Percentiles rank a stretch among this genome's conserved stretches.
These are phyloP conservation scores for Drosophila sturtevanti DNA, from an alignment of 1,140 invertebrate species.

Conservation along the genomic window DNA sequence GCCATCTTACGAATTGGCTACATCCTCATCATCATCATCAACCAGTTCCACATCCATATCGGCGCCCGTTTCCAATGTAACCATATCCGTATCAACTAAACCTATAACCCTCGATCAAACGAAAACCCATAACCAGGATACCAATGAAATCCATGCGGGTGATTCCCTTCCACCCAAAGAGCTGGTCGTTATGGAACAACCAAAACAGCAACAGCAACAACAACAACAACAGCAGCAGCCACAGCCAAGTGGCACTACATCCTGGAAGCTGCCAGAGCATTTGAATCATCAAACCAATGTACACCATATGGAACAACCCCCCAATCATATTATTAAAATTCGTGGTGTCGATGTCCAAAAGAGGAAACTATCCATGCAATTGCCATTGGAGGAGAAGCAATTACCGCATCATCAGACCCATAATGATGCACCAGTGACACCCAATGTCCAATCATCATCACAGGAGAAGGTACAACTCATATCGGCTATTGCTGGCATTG, in stretches of 20 bases:
- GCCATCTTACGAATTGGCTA: conserved; percentile 60
- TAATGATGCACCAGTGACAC: conserved; percentile 14
- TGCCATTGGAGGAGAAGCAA: conserved; percentile 57
- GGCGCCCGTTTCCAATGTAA: conserved; percentile 54
- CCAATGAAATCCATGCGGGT: conserved; percentile 22
- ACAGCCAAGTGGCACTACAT: background rate
- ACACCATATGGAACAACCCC: background rate
- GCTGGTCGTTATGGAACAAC: background rate
- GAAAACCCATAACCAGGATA: conserved; percentile 17
- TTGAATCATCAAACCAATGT: background rate
- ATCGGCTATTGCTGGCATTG: conserved; percentile 13
- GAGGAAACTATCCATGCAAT: conserved; percentile 47
- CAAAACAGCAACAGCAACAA: background rate
- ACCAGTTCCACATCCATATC: background rate
- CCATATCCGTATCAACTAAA: conserved; percentile 69
- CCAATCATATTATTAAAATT: conserved; percentile 1
- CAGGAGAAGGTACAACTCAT: conserved; percentile 36
- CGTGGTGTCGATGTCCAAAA: conserved; percentile 38
- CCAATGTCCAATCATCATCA: background rate
- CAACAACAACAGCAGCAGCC: background rate
- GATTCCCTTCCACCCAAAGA: background rate
- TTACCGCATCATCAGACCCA: conserved; percentile 27
- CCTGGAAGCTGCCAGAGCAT: background rate
- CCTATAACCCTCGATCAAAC: conserved; percentile 42
- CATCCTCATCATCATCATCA: background rate